Evolutionary conservation across 1,140 invertebrate species (phyloP), one percentile per base, ranked within the genome.

Genomic region (Bombus sylvicola): DNA sequence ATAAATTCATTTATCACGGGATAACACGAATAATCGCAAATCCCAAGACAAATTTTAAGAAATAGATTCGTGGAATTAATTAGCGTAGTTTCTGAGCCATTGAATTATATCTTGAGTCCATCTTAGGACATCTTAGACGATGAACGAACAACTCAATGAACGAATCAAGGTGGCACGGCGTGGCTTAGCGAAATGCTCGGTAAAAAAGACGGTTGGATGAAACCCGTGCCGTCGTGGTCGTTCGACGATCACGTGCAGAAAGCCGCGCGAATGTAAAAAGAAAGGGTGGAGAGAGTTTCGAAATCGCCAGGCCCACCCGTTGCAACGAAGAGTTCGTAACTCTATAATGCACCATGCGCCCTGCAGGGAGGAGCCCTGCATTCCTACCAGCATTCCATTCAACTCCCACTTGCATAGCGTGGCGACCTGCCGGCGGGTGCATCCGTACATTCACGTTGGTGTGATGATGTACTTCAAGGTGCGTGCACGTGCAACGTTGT

Each of bases 251-350:
- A 87, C 72, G 81, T 84, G 80, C 64, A 86, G 88, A 76, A 77
- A 82, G 79, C 57, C 74, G 69, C 74, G 77, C 77, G 87, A 72
- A 85, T 39, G 78, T 75, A 85, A 87, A 87, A 87, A 87, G 79
- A 84, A 85, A 84, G 78, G 73, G 37, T 57, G 47, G 39, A 68
- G 57, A 57, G 71, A 83, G 72, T 57, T 34, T 64, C 83, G 88
- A 86, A 88, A 89, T 89, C 88, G 81, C 64, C 64, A 73, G 83
- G 86, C 76, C 88, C 90, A 91, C 83, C 88, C 91, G 88, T 91
- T 87, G 88, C 87, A 91, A 89, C 80, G 68, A 85, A 72, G 83
- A 89, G 86, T 90, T 91, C 86, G 91, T 91, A 89, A 91, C 90
- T 91, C 79, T 86, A 89, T 91, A 91, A 90, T 91, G 89, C 84